These are phyloP conservation scores for Ophioninae sp. DNA, from an alignment of 2,888 invertebrate species.

Conservation along the genomic window DNA sequence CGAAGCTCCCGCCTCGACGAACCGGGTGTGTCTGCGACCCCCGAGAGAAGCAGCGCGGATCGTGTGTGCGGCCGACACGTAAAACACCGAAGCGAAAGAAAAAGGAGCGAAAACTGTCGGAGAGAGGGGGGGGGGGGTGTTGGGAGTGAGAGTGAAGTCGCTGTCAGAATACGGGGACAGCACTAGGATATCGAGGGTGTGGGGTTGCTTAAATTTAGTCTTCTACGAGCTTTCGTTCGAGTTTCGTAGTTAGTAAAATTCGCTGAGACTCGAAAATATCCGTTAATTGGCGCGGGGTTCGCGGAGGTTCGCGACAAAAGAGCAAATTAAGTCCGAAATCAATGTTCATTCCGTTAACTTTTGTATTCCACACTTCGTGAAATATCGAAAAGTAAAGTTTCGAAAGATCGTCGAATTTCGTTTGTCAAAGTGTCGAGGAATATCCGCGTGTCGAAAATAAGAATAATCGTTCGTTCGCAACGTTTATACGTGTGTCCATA, in stretches of 20 bases:
- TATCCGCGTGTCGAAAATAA: not conserved
- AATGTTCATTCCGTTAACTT: not conserved
- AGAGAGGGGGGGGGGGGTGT: too few relatives aligned
- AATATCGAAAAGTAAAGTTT: not conserved
- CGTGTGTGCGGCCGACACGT: constrained; percentile 29
- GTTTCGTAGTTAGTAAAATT: constrained; percentile 2
- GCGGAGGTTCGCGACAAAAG: not conserved
- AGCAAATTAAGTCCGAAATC: not conserved
- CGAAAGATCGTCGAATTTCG: not conserved
- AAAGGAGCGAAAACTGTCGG: constrained; percentile 18
- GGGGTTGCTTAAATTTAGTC: constrained; percentile 36
- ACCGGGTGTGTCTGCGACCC: constrained; percentile 61
- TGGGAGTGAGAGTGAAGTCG: constrained; percentile 38
- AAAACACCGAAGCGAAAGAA: constrained; percentile 19
- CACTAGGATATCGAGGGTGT: constrained; percentile 14
- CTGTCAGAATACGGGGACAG: constrained; percentile 33
- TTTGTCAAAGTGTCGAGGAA: not conserved
- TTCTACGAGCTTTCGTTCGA: constrained; percentile 25
- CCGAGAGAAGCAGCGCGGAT: constrained; percentile 40
- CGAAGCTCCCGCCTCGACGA: constrained; percentile 53
- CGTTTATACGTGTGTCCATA: constrained; percentile 20
- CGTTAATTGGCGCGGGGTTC: constrained; percentile 24
- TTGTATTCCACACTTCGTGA: not conserved
- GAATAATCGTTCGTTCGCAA: constrained; percentile 7
- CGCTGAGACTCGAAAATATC: not conserved